phyloP scores from a whole-genome alignment of 2,888 invertebrate genomes.

The Hemithea aestivaria region DNA sequence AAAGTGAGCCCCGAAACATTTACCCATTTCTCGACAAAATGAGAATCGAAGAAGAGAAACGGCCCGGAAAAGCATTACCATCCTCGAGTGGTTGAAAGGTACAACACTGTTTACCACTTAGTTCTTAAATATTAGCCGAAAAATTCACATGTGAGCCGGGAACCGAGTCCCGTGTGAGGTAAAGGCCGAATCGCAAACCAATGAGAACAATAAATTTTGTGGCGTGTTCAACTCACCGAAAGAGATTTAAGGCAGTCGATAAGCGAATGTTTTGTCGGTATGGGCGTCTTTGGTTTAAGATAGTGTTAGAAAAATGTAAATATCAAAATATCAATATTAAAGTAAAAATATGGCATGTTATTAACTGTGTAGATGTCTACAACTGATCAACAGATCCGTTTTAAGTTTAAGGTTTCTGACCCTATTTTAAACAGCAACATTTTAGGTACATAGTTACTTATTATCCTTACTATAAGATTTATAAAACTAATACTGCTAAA shows the following conservation, averaged over 20 bases:
- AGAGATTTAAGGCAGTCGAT: constrained; percentile 62
- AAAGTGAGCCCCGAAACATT: constrained; percentile 6
- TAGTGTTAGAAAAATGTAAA: constrained; percentile 19
- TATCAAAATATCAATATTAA: no score
- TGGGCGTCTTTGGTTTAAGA: constrained; percentile 27
- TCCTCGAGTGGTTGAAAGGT: constrained; percentile 18
- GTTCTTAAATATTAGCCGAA: constrained; percentile 30
- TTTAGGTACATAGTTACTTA: no score
- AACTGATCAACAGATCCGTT: no score
- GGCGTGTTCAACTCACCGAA: constrained; percentile 52
- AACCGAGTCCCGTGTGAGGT: constrained; percentile 31
- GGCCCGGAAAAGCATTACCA: constrained; percentile 25
- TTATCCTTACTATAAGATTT: no score
- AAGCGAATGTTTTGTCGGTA: constrained; percentile 52
- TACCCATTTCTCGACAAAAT: background rate
- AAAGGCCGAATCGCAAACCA: constrained; percentile 37
- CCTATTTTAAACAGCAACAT: no score
- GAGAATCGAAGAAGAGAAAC: constrained; percentile 19
- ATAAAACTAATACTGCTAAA: no score
- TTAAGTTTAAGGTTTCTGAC: no score
- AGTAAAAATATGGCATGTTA: no score
- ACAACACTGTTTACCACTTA: constrained; percentile 21
- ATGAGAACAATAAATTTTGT: constrained; percentile 46
- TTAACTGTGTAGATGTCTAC: no score
- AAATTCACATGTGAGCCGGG: constrained; percentile 26